phyloP scores from a whole-genome alignment of 2,888 invertebrate genomes.

The Eilema sororculum region DNA sequence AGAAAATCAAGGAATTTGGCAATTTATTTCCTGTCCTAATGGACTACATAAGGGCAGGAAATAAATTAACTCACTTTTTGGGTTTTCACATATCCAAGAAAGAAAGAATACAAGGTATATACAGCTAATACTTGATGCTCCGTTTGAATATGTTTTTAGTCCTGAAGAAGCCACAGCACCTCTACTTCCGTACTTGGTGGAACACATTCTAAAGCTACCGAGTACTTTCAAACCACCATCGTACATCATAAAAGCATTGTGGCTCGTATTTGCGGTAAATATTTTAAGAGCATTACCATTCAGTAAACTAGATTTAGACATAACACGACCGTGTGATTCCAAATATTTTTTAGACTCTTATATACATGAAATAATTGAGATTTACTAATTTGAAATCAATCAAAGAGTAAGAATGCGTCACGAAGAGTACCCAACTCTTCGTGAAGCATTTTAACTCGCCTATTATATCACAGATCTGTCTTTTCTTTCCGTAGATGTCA shows the following conservation, averaged over 20 bases:
- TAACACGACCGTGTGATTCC: neutral
- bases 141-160: too few relatives aligned
- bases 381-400: neutral
- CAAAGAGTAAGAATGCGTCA: too few relatives aligned
- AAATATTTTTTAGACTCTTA: neutral
- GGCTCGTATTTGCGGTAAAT: constrained; percentile 82
- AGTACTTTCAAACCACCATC: constrained; percentile 67
- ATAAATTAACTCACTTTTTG: too few relatives aligned
- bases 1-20: too few relatives aligned
- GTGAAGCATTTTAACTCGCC: too few relatives aligned
- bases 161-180: constrained; percentile 75
- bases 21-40: too few relatives aligned
- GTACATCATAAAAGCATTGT: constrained; percentile 79
- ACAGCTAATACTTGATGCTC: too few relatives aligned
- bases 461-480: neutral
- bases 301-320: neutral
- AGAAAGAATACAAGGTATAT: neutral
- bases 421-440: too few relatives aligned
- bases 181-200: constrained; percentile 72
- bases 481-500: constrained; percentile 68
- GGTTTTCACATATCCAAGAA: neutral
- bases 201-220: constrained; percentile 71
- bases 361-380: too few relatives aligned
- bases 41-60: too few relatives aligned
- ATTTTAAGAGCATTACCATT: neutral